Base-by-base conservation (phyloP, 2,888 invertebrate species). In the Calliopum simillimum region DNA sequence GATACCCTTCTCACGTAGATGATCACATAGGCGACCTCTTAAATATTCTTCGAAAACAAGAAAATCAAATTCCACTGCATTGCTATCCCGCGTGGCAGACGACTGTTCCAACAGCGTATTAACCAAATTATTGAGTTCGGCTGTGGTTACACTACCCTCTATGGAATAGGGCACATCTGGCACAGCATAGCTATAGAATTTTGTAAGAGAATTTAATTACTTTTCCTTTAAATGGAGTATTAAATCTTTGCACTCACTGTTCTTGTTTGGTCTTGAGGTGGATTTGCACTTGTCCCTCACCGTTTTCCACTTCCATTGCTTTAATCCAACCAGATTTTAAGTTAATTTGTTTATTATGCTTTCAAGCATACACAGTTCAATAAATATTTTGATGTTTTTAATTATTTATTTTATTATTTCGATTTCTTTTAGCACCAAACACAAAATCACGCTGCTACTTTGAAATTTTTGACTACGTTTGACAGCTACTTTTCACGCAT, bases 121-220 rank as follows among this genome's bases (percentile, higher is more conserved):
- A 3, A 97, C 87, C 66, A 97, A 88, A 33, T 89, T 90, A 83
- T 94, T 96, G 13, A 97, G 87, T 71, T 94, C 93, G 23, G 88
- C 86, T 13, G 89, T 84, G 61, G 91, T 89, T 4, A 94, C 90
- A 74, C 89, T 90, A 61, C 91, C 90, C 65, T 94, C 93, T 23
- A 97, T 93, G 16, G 95, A 93, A 80, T 94, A 92, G 0, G 96
- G 94, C 76, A 90, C 91, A 85, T 96, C 94, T 6, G 96, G 92
- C 59, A 97, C 92, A 8, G 96, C 94, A 89, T 92, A 95, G 77
- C 97, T 97, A 83, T 16, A 12, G n/a, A 8, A 63, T 13, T 25
- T 16, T 16, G 41, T n/a, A 33, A 33, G 8, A 33, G 1, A 6
- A 8, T 16, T 14, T 14, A 16, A 46, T 46, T 11, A 56, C 5